Evolutionary conservation across 2,888 invertebrate genomes (phyloP).

Genomic region (Nephrotoma appendiculata): DNA sequence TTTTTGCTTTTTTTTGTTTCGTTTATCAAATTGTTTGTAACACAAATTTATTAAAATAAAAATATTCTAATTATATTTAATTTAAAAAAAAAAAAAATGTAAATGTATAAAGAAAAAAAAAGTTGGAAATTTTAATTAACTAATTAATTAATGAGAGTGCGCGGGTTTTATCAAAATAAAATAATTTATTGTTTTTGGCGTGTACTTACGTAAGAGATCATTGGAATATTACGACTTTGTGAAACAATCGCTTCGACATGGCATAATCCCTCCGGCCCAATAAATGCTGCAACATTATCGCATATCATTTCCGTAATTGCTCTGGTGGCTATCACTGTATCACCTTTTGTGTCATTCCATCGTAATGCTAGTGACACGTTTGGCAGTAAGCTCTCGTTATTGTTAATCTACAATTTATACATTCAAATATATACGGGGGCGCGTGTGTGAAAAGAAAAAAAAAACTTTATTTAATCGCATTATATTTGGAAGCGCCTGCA

Average conservation of each 20-base stretch:
- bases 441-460: conserved; percentile 10
- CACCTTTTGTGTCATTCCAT: conserved; percentile 77
- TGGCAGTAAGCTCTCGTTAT: conserved; percentile 49
- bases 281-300: conserved; percentile 77
- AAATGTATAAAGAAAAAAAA: not conserved
- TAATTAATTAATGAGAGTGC: not conserved
- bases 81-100: not conserved
- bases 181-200: not conserved
- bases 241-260: conserved; percentile 90
- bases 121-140: not conserved
- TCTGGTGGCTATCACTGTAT: conserved; percentile 68
- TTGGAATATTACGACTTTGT: conserved; percentile 85
- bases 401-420: conserved; percentile 45
- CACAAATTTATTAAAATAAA: not conserved
- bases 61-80: not conserved
- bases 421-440: conserved; percentile 6
- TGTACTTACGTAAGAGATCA: conserved; percentile 89
- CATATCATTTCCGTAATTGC: conserved; percentile 85
- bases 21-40: not conserved
- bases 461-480: conserved; percentile 1
- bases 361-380: conserved; percentile 55
- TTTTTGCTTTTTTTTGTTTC: not conserved
- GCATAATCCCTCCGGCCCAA: conserved; percentile 91
- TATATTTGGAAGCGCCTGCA: not conserved
- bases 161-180: not conserved